phyloP scores from a whole-genome alignment of 2,113 vertebrate species.

The Gavialis gangeticus region DNA sequence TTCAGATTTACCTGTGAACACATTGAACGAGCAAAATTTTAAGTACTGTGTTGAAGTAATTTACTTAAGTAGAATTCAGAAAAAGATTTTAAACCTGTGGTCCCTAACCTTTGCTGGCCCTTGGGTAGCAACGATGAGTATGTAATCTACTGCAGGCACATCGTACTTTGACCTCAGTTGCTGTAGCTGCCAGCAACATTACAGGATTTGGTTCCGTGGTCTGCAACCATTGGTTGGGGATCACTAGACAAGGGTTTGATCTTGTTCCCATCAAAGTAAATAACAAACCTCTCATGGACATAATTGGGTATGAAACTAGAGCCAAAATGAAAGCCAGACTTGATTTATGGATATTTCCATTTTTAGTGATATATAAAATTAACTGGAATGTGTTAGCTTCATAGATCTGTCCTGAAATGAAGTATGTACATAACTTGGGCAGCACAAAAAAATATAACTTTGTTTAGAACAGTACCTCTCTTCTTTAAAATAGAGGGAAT shows the following conservation, averaged over 20 bases:
- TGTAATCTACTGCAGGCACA: too few relatives aligned
- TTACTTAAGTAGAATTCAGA: not conserved
- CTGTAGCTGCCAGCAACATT: too few relatives aligned
- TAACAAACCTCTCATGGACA: not conserved
- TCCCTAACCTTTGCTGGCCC: too few relatives aligned
- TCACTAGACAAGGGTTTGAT: not conserved
- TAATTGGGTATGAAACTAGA: not conserved
- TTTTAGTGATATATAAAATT: not conserved
- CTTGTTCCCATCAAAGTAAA: not conserved
- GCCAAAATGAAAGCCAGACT: conserved; percentile 2
- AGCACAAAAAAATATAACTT: not conserved
- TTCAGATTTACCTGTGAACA: not conserved
- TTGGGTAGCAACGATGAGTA: too few relatives aligned
- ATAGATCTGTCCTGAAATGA: not conserved
- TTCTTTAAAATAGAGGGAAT: not conserved
- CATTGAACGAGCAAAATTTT: not conserved
- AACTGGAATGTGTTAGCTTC: not conserved
- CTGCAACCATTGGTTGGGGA: too few relatives aligned
- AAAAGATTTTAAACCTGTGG: not conserved
- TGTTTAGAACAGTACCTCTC: not conserved
- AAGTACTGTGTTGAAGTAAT: not conserved
- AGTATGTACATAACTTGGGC: not conserved
- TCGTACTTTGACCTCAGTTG: too few relatives aligned
- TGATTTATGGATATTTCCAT: not conserved
- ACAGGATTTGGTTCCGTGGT: too few relatives aligned